Base-by-base conservation (phyloP, 1,140 invertebrate species). In the Halictus rubicundus region DNA sequence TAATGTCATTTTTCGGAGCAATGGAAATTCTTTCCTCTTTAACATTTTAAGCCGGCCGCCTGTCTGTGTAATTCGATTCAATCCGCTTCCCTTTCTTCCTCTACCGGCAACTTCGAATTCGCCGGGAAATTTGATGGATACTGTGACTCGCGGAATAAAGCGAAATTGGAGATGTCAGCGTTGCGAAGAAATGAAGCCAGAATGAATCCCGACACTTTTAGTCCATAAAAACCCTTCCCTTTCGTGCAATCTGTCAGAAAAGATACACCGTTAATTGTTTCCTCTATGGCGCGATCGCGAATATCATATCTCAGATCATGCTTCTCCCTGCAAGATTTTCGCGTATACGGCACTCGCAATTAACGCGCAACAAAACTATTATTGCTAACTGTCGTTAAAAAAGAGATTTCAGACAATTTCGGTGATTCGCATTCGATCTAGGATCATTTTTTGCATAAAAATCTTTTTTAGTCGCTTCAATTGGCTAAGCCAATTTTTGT, bases 21-120 rank as follows among this genome's bases (percentile, higher is more conserved):
- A 85, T 69, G 76, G 76, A 85, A 86, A 85, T 82, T 83, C 60
- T 85, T 65, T 69, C 68, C 83, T 63, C 76, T 79, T 61, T 68
- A 72, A 21, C 71, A 75, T 75, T 82, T 85, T 83, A 85, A 86
- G 76, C 61, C 70, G 63, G 42, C 71, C 42, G 70, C 75, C 80
- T 70, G 61, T 21, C 60, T 42, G 64, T 80, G 84, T 86, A 86
- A 85, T 86, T 86, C 75, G 71, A 83, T 85, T 75, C 77, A 72
- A 81, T 81, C 78, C 73, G 77, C 76, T 80, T 72, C 49, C 70
- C 79, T 37, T 61, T 81, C 64, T 65, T 59, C 42, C 42, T 49
- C 46, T 32, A n/a, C 39, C 60, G 59, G 49, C 37, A 37, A 54
- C 52, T 65, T 78, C 46, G 42, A 66, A 59, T 83, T 72, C 59